These are phyloP conservation scores for Helicolenus hilgendorfi DNA, from an alignment of 2,797 vertebrate genomes.

Conservation along the genomic window DNA sequence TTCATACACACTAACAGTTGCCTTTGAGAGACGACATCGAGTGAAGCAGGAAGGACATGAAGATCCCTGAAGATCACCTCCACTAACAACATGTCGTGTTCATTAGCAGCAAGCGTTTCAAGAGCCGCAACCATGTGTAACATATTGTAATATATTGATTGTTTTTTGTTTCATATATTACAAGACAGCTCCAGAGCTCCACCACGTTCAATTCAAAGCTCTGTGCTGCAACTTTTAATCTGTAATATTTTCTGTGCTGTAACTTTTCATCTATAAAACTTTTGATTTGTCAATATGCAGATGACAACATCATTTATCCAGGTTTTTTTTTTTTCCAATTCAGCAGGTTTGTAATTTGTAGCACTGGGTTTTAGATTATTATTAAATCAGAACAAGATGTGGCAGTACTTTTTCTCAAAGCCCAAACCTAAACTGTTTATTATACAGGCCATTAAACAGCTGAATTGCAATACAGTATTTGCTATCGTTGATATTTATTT, in stretches of 20 bases:
- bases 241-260: background rate
- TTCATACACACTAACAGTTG: background rate
- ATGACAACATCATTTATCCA: background rate
- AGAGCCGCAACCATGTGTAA: conserved; percentile 26
- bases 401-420: background rate
- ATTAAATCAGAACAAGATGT: background rate
- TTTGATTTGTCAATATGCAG: background rate
- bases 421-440: background rate
- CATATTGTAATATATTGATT: conserved; percentile 12
- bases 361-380: background rate
- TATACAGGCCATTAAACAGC: background rate
- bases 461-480: too few species aligned
- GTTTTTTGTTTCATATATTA: conserved; percentile 1
- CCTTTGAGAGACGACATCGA: background rate
- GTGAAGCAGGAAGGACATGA: background rate
- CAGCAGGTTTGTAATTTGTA: background rate
- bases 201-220: background rate
- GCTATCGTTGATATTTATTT: background rate
- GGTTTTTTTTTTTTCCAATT: background rate
- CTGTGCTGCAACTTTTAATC: background rate
- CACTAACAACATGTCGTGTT: background rate
- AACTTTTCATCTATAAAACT: background rate
- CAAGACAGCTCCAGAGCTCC: background rate
- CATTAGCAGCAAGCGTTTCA: background rate
- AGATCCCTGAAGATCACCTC: conserved; percentile 3